Base-by-base conservation (phyloP, 1,140 invertebrate genomes). In the Drosophila ananassae region DNA sequence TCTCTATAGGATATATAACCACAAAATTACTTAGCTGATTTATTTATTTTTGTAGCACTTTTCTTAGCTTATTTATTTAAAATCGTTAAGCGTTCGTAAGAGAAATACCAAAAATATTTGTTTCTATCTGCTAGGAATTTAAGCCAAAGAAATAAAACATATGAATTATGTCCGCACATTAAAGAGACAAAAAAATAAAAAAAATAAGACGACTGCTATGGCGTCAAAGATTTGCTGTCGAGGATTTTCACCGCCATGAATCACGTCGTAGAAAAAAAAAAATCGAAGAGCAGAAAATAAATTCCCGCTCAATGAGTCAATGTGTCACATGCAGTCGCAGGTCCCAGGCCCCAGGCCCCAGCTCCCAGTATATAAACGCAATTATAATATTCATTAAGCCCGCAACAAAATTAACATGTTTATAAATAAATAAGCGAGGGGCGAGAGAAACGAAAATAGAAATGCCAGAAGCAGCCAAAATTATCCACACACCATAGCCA, bases 131-230 rank as follows among this genome's bases (percentile, higher is more conserved):
- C 73, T 62, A 73, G 58, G 75, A 75, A 80, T 77, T 87, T 57
- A 74, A 77, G 73, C 63, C 73, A 74, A 66, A 75, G 64, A 87
- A 89, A 87, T 87, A 89, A 87, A 87, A 89, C 82, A 87, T 76
- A 89, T 87, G 82, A 87, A 82, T 89, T 87, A 87, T 87, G 83
- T 71, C 63, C 66, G 60, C 57, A 72, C 64, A 64, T 67, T 68
- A 73, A 76, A 60, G 73, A 60, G 56, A 76, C 74, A 54, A 68
- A 6, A 24, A 54, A 12, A 44, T 34, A 62, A 9, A 46, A 9
- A 46, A 56, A 39, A 41, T 10, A 41, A 13, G 48, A 28, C 22
- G 10, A 22, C 12, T 41, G 60, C 48, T 44, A 69, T 69, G 66
- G 66, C 63, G 66, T 69, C 66, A 69, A 69, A 30, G 66, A 69